Percentiles rank a stretch among this genome's conserved stretches.
These are phyloP conservation scores for Oostethus manadensis DNA, from an alignment of 2,113 vertebrate species.

Conservation along the genomic window DNA sequence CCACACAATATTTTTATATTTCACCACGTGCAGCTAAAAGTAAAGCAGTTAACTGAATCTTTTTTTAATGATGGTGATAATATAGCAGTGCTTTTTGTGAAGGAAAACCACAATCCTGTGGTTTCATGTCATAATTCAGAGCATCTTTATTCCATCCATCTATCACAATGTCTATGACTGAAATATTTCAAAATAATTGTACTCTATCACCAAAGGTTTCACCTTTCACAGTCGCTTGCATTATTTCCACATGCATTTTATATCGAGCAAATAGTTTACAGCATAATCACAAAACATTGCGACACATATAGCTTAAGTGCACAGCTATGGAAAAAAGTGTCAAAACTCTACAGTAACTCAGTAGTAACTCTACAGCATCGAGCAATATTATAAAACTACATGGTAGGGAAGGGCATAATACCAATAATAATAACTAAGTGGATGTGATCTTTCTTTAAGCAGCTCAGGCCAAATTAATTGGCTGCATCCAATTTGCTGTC, in stretches of 20 bases:
- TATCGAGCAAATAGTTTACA: constrained; percentile 34
- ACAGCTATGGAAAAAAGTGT: constrained; percentile 20
- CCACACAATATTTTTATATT: constrained; percentile 32
- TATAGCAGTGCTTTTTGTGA: not conserved
- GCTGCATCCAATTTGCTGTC: not conserved
- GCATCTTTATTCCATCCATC: constrained; percentile 60
- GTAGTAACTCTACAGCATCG: no score
- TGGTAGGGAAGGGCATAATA: not conserved
- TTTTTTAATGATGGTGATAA: constrained; percentile 11
- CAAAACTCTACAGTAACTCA: constrained; percentile 8
- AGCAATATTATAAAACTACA: constrained; percentile 15
- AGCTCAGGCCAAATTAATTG: no score
- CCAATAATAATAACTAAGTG: no score
- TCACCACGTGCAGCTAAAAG: constrained; percentile 20
- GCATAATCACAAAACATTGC: constrained; percentile 37
- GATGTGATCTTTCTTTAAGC: no score
- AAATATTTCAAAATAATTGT: constrained; percentile 49
- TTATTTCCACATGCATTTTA: constrained; percentile 43
- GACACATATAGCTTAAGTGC: constrained; percentile 35
- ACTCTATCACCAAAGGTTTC: constrained; percentile 25
- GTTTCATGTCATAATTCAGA: constrained; percentile 48
- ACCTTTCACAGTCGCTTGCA: constrained; percentile 32
- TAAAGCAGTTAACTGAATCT: constrained; percentile 15
- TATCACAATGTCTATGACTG: constrained; percentile 38
- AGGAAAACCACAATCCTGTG: not conserved